Evolutionary conservation across 2,113 vertebrate genomes (phyloP), one percentile per base, ranked within the genome.

Genomic region (Romanogobio albipinnatus): DNA sequence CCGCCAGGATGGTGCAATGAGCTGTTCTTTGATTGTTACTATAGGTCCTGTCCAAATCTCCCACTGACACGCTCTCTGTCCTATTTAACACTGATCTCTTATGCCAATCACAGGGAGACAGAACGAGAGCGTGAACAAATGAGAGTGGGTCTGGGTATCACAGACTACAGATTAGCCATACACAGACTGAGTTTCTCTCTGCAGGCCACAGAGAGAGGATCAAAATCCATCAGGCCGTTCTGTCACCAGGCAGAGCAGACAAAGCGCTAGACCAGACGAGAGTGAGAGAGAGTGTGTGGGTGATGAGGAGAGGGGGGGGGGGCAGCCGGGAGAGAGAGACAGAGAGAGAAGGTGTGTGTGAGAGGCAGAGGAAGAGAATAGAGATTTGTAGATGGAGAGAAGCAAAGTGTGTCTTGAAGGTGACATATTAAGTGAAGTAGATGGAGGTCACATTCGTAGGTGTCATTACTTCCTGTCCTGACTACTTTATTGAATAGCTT

Each of bases 31-130:
- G 43, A 61, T 61, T 62, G 76, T 79, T 79, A 45, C 39, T 19
- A 85, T 75, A 29, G 29, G 80, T 74, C 62, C 84, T 88, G 84
- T 86, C 66, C 87, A 78, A 64, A 17, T 79, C 76, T 68, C 83
- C 76, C 76, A 78, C 74, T 56, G 62, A 84, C 83, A 84, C 83
- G 29, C 24, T 64, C 77, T 79, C 51, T 88, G 81, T 71, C 81
- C 81, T 77, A 77, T 77, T 80, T 83, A 86, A 64, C 87, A 88
- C 81, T 84, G 87, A 77, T 84, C 76, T 78, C 56, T 45, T 45
- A 61, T 78, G 76, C 76, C 64, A 51, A 49, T 62, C 53, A 77
- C 36, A 83, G 9, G 26, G 47, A 49, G 22, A 26, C 22, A 47
- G 56, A 75, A n/a, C 62, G 62, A 17, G n/a, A 76, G 33, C 5